Evolutionary conservation across 2,797 vertebrate genomes (phyloP).

Genomic region (Falco cherrug): DNA sequence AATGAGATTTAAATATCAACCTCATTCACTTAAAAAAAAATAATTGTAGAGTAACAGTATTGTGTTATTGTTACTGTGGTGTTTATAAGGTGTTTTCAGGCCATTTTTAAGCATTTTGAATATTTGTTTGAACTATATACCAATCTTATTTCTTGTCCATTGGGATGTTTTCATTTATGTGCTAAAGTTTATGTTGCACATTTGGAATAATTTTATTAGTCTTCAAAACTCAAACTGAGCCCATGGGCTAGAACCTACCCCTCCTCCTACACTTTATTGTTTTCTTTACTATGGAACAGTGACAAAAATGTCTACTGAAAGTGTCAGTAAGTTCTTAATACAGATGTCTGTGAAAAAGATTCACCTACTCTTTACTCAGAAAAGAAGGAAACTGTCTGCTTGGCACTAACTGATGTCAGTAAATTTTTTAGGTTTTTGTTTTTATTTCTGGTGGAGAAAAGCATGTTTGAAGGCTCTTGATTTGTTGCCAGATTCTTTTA

Average conservation of each 20-base stretch:
- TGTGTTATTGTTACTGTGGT: not conserved
- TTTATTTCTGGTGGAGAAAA: not conserved
- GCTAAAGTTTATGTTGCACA: not conserved
- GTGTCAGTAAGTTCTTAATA: not conserved
- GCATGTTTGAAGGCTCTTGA: not conserved
- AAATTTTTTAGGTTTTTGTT: not conserved
- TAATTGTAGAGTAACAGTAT: not conserved
- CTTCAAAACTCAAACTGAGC: not conserved
- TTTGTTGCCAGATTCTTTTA: not conserved
- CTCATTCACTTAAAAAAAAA: not conserved
- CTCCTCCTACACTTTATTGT: not conserved
- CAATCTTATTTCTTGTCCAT: not conserved
- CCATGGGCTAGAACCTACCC: not conserved
- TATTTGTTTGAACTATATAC: not conserved
- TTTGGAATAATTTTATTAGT: not conserved
- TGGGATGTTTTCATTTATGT: not conserved
- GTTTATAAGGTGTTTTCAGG: not conserved
- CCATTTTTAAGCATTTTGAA: not conserved
- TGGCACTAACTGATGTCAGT: not conserved
- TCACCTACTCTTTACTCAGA: not conserved
- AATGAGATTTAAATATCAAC: not conserved
- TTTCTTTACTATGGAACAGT: not conserved
- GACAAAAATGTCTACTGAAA: not conserved
- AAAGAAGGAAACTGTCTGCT: not conserved
- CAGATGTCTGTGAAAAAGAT: not conserved